Evolutionary conservation across 2,888 invertebrate species (phyloP), one percentile per base, ranked within the genome.

Genomic region (Microdon myrmicae): DNA sequence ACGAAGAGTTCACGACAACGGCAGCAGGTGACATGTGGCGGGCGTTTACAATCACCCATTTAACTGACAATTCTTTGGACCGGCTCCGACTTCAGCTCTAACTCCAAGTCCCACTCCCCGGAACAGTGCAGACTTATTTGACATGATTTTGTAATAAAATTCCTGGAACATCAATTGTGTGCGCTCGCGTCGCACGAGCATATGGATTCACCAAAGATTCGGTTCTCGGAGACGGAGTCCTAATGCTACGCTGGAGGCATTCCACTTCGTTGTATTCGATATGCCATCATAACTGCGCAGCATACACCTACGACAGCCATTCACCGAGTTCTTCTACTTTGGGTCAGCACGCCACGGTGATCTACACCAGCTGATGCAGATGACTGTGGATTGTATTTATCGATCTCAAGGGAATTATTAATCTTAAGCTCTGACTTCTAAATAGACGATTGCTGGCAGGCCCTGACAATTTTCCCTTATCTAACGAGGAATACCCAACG

Each of bases 71-170:
- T 64, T 64, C 51, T 48, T 31, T 37, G 26, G 14, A 13, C n/a
- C 8, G 20, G 26, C 35, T 22, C 20, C 17, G 8, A n/a, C n/a
- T n/a, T n/a, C n/a, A n/a, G n/a, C n/a, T n/a, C n/a, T n/a, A 14
- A 14, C 9, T 22, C 6, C 6, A 35, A 19, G 20, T 38, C 41
- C 34, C 28, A n/a, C n/a, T 17, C 17, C 10, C 17, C 10, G 16
- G n/a, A 31, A 28, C 32, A 37, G 16, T 19, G 23, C 7, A 41
- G 56, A 64, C 25, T 58, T 51, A 64, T 64, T 41, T 47, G 56
- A 58, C 64, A 64, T 64, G 64, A 64, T 64, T 64, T 64, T 64
- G 64, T 58, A 64, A 64, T 64, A 64, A 64, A 64, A 64, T 64
- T 64, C 64, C 64, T 41, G 64, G 51, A 58, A 64, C 64, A 64